Evolutionary conservation across 2,888 invertebrate species (phyloP), one percentile per base, ranked within the genome.

Genomic region (Meghimatium bilineatum): DNA sequence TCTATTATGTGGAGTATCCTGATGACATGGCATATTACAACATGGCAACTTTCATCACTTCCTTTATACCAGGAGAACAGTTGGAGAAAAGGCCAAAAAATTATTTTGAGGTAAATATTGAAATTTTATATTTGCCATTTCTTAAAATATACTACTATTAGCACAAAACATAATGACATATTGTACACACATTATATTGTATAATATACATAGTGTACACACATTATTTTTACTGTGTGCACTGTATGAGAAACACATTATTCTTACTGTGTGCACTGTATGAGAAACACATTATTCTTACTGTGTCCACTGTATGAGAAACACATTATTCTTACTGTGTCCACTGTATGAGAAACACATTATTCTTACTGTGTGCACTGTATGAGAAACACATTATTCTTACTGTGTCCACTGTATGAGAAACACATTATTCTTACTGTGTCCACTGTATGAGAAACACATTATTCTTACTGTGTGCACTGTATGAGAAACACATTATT

Each of bases 1-100:
- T 88, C 75, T 92, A 89, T 84, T 91, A 88, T 82, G 85, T 90
- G 29, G 91, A 91, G 77, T 60, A 90, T 80, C 85, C 87, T 0
- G 86, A 84, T 5, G 87, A 87, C 74, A 67, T 78, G 8, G 88
- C 88, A n/a, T 82, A 80, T n/a, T 80, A 86, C 52, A 89, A 90
- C 83, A 78, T 92, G 77, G 87, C 89, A 75, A 66, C 80, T 1
- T 90, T 91, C 74, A 82, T 91, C n/a, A 85, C 86, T 56, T 77
- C 85, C n/a, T 91, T 90, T 89, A 81, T 92, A 71, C 90, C 92
- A 3, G 87, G 88, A 52, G 85, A 86, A 38, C 26, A 76, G 29
- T 34, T 76, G 5, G 67, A 83, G 52, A 74, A 38, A 75, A 63
- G 67, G n/a, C 75, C 80, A 52, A 74, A 75, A 38, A 76, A 67